Evolutionary conservation across 2,797 vertebrate species (phyloP).

Genomic region (Lophotriccus pileatus): DNA sequence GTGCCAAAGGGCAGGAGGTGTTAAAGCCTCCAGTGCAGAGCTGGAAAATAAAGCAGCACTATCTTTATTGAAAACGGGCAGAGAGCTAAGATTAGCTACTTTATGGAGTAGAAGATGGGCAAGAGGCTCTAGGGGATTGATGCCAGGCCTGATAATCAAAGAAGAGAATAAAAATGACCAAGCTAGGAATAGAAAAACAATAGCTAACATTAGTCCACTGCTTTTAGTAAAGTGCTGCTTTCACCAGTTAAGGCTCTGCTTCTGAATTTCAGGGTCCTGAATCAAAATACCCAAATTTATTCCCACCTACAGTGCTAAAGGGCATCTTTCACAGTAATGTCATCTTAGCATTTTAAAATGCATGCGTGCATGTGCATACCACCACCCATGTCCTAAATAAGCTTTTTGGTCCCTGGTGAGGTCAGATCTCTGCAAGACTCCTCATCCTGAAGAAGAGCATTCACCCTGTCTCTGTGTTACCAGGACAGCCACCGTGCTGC

Average conservation of each 20-base stretch:
- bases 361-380: rapidly evolving
- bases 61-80: not conserved
- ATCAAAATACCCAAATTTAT: not conserved
- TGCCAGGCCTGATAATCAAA: not conserved
- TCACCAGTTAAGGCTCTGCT: not conserved
- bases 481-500: not conserved
- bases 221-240: not conserved
- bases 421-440: not conserved
- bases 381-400: not conserved
- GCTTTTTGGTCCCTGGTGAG: not conserved
- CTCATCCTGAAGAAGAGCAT: not conserved
- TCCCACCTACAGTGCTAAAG: not conserved
- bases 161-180: not conserved
- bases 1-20: not conserved
- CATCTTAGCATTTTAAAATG: not conserved
- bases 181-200: not conserved
- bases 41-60: not conserved
- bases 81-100: not conserved
- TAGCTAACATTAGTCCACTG: not conserved
- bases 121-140: not conserved
- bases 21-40: not conserved
- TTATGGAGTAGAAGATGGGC: not conserved
- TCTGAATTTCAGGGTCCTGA: not conserved
- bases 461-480: not conserved
- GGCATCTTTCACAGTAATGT: rapidly evolving